Evolutionary conservation across 2,888 invertebrate genomes (phyloP).

Genomic region (Incurvaria masculella): DNA sequence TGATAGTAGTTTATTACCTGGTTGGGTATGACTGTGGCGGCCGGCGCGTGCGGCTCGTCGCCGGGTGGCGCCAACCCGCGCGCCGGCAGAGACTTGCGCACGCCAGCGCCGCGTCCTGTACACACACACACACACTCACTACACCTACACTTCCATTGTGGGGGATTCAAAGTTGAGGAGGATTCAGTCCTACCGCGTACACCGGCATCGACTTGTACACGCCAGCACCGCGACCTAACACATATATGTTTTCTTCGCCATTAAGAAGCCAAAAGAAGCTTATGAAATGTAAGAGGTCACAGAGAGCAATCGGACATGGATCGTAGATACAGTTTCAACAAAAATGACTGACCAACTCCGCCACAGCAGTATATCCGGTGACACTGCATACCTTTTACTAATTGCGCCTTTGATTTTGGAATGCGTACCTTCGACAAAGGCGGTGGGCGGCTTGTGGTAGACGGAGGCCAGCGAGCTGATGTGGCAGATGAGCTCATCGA

Average conservation of each 20-base stretch:
- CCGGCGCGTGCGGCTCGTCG: conserved; percentile 22
- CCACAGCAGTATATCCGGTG: no score
- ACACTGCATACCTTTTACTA: no score
- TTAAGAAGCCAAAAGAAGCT: neutral
- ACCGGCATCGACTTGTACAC: conserved; percentile 79
- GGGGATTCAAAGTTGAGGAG: no score
- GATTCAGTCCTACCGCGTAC: conserved; percentile 35
- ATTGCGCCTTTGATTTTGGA: no score
- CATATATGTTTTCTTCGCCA: neutral
- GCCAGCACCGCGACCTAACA: conserved; percentile 60
- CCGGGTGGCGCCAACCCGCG: conserved; percentile 48
- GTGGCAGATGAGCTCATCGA: conserved; percentile 98
- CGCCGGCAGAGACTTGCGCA: conserved; percentile 77
- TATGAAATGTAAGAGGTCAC: neutral
- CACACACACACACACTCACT: neutral
- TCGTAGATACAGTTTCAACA: no score
- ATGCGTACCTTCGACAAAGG: conserved; percentile 94
- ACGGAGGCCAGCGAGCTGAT: conserved; percentile 97
- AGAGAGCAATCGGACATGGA: no score
- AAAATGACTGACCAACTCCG: no score
- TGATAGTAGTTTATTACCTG: conserved; percentile 35
- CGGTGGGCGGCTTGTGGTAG: conserved; percentile 98
- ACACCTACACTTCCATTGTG: neutral
- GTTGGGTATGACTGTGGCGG: conserved; percentile 66
- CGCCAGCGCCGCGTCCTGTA: conserved; percentile 62